Evolutionary conservation across 1,140 invertebrate species (phyloP).

Genomic region (Pygmarrhopalites habei): DNA sequence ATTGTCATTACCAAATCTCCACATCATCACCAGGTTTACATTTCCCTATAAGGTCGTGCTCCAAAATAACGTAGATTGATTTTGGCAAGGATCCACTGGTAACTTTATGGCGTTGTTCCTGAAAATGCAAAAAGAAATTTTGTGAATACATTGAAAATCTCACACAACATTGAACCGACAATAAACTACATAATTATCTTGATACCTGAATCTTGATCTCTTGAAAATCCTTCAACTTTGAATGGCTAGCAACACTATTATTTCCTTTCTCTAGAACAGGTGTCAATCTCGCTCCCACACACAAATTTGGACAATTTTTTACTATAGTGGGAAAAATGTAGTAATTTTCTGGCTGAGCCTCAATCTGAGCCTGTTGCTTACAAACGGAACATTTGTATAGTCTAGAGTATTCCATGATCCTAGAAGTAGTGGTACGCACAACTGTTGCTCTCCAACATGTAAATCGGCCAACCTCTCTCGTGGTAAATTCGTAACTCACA

Average conservation of each 20-base stretch:
- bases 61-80: constrained; percentile 69
- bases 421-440: constrained; percentile 63
- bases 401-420: constrained; percentile 66
- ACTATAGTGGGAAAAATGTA: constrained; percentile 20
- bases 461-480: constrained; percentile 59
- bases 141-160: background rate
- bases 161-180: background rate
- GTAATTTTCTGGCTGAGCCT: constrained; percentile 47
- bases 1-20: constrained; percentile 59
- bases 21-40: constrained; percentile 87
- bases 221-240: constrained; percentile 77
- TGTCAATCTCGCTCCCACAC: constrained; percentile 30
- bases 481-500: constrained; percentile 53
- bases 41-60: constrained; percentile 77
- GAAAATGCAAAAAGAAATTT: constrained; percentile 37
- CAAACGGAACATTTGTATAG: constrained; percentile 72
- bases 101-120: constrained; percentile 67
- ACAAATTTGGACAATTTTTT: constrained; percentile 28
- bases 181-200: background rate
- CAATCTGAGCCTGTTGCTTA: constrained; percentile 55
- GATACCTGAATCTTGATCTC: constrained; percentile 78
- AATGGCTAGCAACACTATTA: constrained; percentile 50
- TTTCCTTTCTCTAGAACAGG: constrained; percentile 49
- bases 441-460: constrained; percentile 60
- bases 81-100: constrained; percentile 64